These are phyloP conservation scores for Netelia melanura DNA, from an alignment of 2,888 invertebrate genomes.

Conservation along the genomic window DNA sequence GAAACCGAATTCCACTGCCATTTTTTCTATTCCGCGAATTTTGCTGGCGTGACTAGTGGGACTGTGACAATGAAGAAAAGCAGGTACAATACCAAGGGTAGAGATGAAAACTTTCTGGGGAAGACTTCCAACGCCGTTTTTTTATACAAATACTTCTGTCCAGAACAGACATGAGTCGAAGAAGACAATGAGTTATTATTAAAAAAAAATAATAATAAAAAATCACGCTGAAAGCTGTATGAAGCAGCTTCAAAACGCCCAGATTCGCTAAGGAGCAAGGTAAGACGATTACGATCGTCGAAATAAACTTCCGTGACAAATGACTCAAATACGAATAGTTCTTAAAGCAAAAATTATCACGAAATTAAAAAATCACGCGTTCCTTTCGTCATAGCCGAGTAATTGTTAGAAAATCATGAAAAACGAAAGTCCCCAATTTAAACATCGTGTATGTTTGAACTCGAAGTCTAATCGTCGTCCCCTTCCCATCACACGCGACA, in stretches of 20 bases:
- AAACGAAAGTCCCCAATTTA: neutral
- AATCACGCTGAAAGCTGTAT: constrained; percentile 70
- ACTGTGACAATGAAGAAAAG: constrained; percentile 41
- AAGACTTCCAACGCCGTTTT: constrained; percentile 18
- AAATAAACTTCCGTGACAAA: constrained; percentile 39
- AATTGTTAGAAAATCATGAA: neutral
- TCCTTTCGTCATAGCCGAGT: neutral
- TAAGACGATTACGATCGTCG: constrained; percentile 26
- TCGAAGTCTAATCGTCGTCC: neutral
- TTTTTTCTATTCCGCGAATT: constrained; percentile 61
- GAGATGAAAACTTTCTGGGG: neutral
- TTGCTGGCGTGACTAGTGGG: constrained; percentile 30
- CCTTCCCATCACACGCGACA: neutral
- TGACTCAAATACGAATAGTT: neutral
- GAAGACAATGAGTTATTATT: constrained; percentile 20
- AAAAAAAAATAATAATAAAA: neutral
- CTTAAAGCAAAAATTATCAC: too few species aligned
- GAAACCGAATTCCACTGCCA: constrained; percentile 67
- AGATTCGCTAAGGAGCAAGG: constrained; percentile 18
- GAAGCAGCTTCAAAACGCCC: constrained; percentile 70
- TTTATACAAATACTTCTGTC: constrained; percentile 13
- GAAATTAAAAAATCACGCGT: neutral
- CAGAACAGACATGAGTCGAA: too few species aligned
- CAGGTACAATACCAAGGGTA: constrained; percentile 22
- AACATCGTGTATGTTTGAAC: constrained; percentile 3